A percentile compares a stretch with the other conserved stretches of the same genome.
phyloP scores from a whole-genome alignment of 2,888 invertebrate species.

The Andrena bucephala region DNA sequence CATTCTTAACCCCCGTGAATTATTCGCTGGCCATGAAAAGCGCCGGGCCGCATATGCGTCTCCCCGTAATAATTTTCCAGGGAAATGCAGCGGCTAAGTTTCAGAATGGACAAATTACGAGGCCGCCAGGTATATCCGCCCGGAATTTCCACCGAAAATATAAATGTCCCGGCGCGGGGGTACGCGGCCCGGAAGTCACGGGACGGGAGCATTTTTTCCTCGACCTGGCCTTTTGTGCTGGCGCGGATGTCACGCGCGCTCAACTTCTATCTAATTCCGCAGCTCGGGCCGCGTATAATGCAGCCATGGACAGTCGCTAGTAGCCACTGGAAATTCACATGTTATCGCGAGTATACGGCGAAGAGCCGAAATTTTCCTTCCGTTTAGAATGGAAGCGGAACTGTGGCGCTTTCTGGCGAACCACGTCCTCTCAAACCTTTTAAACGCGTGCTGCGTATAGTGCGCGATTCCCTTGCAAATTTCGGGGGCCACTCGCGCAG shows the following conservation, averaged over 20 bases:
- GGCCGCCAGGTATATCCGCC: slow-evolving; percentile 14
- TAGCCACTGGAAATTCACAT: slow-evolving; percentile 1
- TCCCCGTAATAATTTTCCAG: slow-evolving; percentile 7
- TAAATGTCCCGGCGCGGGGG: slow-evolving; percentile 33
- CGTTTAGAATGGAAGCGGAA: neutral
- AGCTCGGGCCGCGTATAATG: neutral
- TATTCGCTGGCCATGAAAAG: slow-evolving; percentile 17
- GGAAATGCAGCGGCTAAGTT: slow-evolving; percentile 15
- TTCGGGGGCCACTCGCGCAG: neutral
- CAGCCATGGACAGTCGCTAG: slow-evolving; percentile 2
- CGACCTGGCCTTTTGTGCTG: slow-evolving; percentile 14
- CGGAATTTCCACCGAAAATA: slow-evolving; percentile 36
- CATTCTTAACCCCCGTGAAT: slow-evolving; percentile 39
- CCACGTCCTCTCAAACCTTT: neutral
- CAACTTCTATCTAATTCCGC: slow-evolving; percentile 40
- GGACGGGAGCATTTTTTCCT: slow-evolving; percentile 44
- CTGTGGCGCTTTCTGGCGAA: neutral
- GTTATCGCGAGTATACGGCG: neutral
- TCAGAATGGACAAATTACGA: slow-evolving; percentile 31
- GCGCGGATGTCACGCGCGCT: slow-evolving; percentile 14
- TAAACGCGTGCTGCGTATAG: neutral
- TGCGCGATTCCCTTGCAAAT: neutral
- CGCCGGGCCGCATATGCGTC: slow-evolving; percentile 3
- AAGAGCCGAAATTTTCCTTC: neutral
- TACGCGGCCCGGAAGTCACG: slow-evolving; percentile 44